These are phyloP conservation scores for human DNA, from an alignment of 2,113 vertebrate genomes.

Conservation along the genomic window GRCh38 chr1:205844501-205845000, in stretches of 20 bases:
- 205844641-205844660: neutral
- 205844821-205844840: conserved; percentile 95
- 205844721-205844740: neutral
- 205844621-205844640: neutral
- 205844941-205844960: neutral
- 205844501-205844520: neutral
- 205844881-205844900: conserved; percentile 94
- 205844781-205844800: neutral
- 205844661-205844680: neutral
- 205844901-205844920: conserved; percentile 24
- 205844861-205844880: conserved; percentile 91
- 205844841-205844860: conserved; percentile 88
- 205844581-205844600: neutral
- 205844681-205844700: neutral
- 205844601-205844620: neutral
- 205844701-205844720: neutral
- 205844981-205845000: neutral
- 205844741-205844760: neutral
- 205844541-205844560: neutral
- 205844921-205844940: neutral
- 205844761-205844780: neutral
- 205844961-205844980: neutral
- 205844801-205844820: conserved; percentile 92
- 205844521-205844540: neutral
- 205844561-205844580: neutral